Percentiles rank a stretch among this genome's conserved stretches.
Evolutionary conservation across 2,797 vertebrate species (phyloP).

Genomic region (Adrianichthys oophorus): DNA sequence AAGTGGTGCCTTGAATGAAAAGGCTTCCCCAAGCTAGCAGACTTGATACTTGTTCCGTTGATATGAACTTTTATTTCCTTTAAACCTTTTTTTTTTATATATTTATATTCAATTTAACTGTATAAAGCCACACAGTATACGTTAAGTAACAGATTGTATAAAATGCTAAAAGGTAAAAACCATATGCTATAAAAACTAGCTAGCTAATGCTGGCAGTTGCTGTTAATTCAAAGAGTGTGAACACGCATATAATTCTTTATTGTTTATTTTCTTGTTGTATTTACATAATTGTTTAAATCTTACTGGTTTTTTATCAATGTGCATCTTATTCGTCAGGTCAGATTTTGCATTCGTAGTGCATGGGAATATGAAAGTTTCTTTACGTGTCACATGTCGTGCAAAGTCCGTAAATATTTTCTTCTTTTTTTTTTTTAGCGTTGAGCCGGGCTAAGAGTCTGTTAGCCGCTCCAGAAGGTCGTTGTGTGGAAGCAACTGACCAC

Average conservation of each 20-base stretch:
- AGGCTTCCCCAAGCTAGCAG: constrained; percentile 1
- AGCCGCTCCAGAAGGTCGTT: constrained; percentile 43
- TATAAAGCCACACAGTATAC: too few relatives aligned
- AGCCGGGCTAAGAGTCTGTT: constrained; percentile 37
- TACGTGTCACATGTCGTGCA: neutral
- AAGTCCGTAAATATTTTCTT: neutral
- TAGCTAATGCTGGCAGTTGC: constrained; percentile 31
- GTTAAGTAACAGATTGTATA: too few relatives aligned
- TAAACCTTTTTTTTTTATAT: too few relatives aligned
- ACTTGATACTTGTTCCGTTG: neutral
- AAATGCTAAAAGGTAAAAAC: too few relatives aligned
- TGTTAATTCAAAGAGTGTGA: constrained; percentile 3
- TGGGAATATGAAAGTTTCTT: neutral
- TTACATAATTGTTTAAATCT: too few relatives aligned
- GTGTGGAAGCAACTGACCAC: constrained; percentile 19
- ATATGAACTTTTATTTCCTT: too few relatives aligned
- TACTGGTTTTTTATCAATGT: too few relatives aligned
- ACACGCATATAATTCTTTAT: too few relatives aligned
- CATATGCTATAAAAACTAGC: neutral
- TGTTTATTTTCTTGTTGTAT: too few relatives aligned
- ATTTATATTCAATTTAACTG: too few relatives aligned
- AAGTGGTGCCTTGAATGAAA: constrained; percentile 64
- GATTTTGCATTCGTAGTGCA: too few relatives aligned
- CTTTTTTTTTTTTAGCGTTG: constrained; percentile 17
- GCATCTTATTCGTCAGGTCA: too few relatives aligned